Percentiles rank a stretch among this genome's conserved stretches.
Evolutionary conservation across 2,113 vertebrate genomes (phyloP).

Genomic region (Coturnix japonica): DNA sequence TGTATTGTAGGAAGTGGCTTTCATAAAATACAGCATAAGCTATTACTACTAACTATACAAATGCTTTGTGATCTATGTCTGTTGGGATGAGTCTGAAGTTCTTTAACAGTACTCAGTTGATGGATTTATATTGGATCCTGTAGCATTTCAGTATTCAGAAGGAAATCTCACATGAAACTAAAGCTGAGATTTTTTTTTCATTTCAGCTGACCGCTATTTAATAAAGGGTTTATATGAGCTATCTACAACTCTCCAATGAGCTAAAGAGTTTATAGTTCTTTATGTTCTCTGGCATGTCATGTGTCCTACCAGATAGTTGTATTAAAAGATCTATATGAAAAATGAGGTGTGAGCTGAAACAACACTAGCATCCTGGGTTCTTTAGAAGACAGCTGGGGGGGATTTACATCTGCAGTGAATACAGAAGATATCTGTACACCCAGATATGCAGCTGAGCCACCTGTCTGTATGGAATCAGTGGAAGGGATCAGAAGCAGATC

Average conservation of each 20-base stretch:
- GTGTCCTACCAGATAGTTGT: not conserved
- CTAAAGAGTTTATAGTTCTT: not conserved
- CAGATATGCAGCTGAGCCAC: not conserved
- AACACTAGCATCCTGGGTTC: not conserved
- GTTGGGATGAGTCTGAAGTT: not conserved
- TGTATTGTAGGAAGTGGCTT: not conserved
- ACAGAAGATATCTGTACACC: not conserved
- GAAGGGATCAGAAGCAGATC: not conserved
- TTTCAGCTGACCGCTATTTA: not conserved
- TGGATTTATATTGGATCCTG: not conserved
- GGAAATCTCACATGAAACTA: not conserved
- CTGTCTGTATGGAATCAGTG: not conserved
- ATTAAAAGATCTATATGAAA: not conserved
- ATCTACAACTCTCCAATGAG: not conserved
- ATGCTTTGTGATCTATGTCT: not conserved
- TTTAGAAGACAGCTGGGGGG: not conserved
- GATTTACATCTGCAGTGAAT: not conserved
- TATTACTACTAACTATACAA: slow-evolving; percentile 3
- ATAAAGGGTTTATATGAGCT: not conserved
- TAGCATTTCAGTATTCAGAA: not conserved
- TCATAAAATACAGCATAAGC: not conserved
- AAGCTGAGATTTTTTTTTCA: not conserved
- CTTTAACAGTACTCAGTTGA: not conserved
- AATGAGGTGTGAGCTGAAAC: not conserved
- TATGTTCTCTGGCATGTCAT: not conserved